phyloP scores from a whole-genome alignment of 2,113 vertebrate genomes.

The Muscicapa adusta region DNA sequence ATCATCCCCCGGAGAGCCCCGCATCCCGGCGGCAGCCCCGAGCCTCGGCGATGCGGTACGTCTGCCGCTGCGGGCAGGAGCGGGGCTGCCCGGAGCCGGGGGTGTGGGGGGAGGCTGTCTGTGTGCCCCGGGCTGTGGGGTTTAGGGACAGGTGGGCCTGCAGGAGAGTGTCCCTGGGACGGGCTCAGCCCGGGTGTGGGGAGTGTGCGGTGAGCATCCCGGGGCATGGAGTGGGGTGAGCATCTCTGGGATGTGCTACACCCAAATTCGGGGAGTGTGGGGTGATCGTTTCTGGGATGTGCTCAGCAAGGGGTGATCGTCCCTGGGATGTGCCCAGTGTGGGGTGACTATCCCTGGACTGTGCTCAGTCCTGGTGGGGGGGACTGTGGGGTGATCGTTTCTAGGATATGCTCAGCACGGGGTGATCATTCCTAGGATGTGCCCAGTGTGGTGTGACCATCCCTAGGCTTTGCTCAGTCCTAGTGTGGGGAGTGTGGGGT shows the following conservation, averaged over 20 bases:
- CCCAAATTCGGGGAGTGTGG: neutral
- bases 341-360: accelerated
- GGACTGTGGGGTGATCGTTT: neutral
- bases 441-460: accelerated
- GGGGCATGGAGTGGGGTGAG: neutral
- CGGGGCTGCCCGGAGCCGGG: neutral
- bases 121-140: accelerated
- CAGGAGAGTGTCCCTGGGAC: neutral
- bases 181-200: neutral
- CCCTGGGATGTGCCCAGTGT: neutral
- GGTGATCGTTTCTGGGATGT: neutral
- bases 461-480: too few species aligned
- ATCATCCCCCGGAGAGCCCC: neutral
- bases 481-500: neutral
- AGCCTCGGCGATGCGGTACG: neutral
- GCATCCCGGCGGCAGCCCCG: neutral
- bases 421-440: neutral
- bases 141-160: too few species aligned
- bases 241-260: neutral
- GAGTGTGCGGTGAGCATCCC: neutral
- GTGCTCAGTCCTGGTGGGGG: too few species aligned
- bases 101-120: neutral
- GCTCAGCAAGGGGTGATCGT: neutral
- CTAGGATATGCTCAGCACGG: neutral
- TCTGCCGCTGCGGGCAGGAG: neutral